Evolutionary conservation across 2,113 vertebrate genomes (phyloP).

Genomic region (Fukomys damarensis): DNA sequence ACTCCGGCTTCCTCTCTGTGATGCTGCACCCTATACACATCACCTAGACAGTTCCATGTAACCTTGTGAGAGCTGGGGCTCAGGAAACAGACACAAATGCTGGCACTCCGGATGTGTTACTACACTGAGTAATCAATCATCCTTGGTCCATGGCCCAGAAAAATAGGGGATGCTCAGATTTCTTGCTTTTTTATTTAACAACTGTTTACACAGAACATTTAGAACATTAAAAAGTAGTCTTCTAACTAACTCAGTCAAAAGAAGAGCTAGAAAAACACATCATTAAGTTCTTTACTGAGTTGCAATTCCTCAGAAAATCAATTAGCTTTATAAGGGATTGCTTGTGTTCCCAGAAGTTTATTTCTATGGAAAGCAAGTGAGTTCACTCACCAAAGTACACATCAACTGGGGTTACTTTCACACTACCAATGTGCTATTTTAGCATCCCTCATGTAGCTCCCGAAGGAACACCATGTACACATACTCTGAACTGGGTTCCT

Average conservation of each 20-base stretch:
- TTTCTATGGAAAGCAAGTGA: not conserved
- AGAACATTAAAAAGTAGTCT: not conserved
- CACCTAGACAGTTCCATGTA: not conserved
- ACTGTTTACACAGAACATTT: not conserved
- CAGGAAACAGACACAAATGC: not conserved
- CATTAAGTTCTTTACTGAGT: not conserved
- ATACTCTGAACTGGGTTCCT: not conserved
- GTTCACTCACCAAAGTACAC: not conserved
- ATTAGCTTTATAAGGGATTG: not conserved
- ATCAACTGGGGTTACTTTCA: not conserved
- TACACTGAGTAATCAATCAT: not conserved
- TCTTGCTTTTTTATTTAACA: slow-evolving; percentile 5
- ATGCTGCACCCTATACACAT: not conserved
- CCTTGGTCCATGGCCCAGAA: not conserved
- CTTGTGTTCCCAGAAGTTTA: not conserved
- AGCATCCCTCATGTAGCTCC: not conserved
- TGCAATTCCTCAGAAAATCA: not conserved
- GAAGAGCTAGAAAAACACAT: not conserved
- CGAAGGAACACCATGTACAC: not conserved
- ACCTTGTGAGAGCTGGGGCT: not conserved
- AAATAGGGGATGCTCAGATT: not conserved
- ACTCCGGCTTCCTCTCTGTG: not conserved
- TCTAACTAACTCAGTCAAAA: not conserved
- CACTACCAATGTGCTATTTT: not conserved
- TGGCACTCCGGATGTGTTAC: not conserved